A percentile compares a stretch with the other conserved stretches of the same genome.
Evolutionary conservation across 2,113 vertebrate species (phyloP).

Genomic region (Eurystomus gularis): DNA sequence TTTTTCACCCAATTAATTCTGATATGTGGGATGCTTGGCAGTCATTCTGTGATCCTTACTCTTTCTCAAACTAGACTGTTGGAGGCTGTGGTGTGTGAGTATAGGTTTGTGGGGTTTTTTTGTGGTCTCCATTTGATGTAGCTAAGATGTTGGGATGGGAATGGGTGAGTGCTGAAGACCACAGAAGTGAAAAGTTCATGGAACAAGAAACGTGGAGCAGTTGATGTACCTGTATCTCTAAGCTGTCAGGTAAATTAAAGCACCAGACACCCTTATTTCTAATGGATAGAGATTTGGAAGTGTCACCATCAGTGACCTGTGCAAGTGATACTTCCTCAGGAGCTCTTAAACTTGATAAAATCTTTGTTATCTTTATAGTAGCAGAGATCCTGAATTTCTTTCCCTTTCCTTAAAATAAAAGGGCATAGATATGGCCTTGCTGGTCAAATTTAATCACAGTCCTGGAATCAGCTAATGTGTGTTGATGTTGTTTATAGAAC

Average conservation of each 20-base stretch:
- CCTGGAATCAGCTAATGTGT: background rate
- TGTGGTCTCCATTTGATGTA: background rate
- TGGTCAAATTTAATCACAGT: background rate
- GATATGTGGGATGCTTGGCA: background rate
- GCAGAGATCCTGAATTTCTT: background rate
- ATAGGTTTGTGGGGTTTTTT: no score
- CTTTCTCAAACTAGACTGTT: background rate
- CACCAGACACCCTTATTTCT: background rate
- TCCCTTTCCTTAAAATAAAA: background rate
- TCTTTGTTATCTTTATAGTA: background rate
- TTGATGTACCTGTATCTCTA: background rate
- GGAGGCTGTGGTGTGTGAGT: background rate
- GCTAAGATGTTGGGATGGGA: background rate
- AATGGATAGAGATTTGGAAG: background rate
- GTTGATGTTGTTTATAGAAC: conserved; percentile 7
- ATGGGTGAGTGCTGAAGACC: background rate
- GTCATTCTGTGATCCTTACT: background rate
- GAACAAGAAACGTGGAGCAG: background rate
- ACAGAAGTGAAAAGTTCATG: background rate
- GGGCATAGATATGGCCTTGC: background rate
- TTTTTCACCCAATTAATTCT: rapidly evolving
- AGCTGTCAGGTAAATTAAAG: background rate
- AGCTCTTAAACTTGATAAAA: background rate
- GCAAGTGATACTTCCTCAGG: background rate
- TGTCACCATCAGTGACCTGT: background rate